phyloP scores from a whole-genome alignment of 2,797 vertebrate genomes.

The Sciurus carolinensis region DNA sequence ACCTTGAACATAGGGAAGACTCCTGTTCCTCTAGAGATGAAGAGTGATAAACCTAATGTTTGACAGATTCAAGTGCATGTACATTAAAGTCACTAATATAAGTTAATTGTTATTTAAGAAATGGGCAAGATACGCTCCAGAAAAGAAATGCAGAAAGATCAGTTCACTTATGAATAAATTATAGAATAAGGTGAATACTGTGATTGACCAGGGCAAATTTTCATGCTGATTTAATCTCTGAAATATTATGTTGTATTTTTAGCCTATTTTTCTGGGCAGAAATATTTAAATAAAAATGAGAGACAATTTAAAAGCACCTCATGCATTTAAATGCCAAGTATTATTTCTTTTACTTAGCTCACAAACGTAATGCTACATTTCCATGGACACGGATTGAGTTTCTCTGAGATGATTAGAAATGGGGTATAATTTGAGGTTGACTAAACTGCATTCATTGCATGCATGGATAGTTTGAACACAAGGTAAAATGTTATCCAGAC shows the following conservation, averaged over 20 bases:
- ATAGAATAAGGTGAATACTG: slow-evolving; percentile 11
- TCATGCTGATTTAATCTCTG: slow-evolving; percentile 66
- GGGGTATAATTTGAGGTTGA: slow-evolving; percentile 78
- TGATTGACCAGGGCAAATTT: slow-evolving; percentile 62
- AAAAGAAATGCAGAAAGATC: slow-evolving; percentile 38
- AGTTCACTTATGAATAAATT: slow-evolving; percentile 67
- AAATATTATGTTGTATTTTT: slow-evolving; percentile 66
- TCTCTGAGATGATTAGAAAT: slow-evolving; percentile 73
- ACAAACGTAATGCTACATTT: slow-evolving; percentile 69
- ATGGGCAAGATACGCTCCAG: slow-evolving; percentile 29
- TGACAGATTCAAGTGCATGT: neutral
- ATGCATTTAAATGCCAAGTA: slow-evolving; percentile 75
- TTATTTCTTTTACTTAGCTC: slow-evolving; percentile 74
- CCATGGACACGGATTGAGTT: slow-evolving; percentile 76
- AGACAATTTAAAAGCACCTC: slow-evolving; percentile 71
- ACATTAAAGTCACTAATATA: neutral
- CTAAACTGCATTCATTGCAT: slow-evolving; percentile 76
- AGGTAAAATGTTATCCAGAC: slow-evolving; percentile 86
- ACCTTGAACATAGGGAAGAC: neutral
- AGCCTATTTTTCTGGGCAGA: slow-evolving; percentile 68
- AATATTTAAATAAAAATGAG: slow-evolving; percentile 70
- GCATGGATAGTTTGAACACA: slow-evolving; percentile 85
- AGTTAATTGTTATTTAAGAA: slow-evolving; percentile 57
- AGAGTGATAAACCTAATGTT: neutral
- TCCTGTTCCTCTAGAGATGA: neutral